Conservation (phyloP, 2,888 invertebrate genomes). For the Tricholauxania praeusta region DNA sequence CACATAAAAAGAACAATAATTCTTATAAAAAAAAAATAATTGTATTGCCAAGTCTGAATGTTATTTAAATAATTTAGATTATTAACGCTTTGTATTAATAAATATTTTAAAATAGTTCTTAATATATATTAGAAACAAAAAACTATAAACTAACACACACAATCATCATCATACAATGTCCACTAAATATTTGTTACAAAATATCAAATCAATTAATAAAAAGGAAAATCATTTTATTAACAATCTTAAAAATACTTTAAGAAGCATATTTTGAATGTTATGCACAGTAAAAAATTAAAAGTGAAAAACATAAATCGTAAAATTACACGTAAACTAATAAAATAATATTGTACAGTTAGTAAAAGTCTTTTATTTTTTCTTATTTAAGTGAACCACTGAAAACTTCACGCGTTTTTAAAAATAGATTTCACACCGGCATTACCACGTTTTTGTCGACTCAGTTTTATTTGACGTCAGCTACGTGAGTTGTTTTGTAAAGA, state of each 20-base stretch:
- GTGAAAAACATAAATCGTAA: conserved; percentile 2
- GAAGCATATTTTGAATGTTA: conserved; percentile 20
- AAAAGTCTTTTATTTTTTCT: not conserved
- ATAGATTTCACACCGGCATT: no score
- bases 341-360: conserved; percentile 39
- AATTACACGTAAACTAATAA: conserved; percentile 14
- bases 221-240: conserved; percentile 6
- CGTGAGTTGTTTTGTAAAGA: no score
- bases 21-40: not conserved
- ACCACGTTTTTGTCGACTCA: no score
- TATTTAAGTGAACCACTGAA: no score
- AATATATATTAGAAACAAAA: not conserved
- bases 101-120: conserved; percentile 22
- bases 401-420: no score
- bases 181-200: conserved; percentile 26
- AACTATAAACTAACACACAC: conserved; percentile 10
- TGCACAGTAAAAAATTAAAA: conserved; percentile 6
- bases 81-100: conserved; percentile 34
- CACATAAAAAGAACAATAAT: conserved; percentile 17
- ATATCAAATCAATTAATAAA: conserved; percentile 9
- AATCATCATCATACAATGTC: conserved; percentile 16
- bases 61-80: conserved; percentile 34
- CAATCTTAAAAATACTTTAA: conserved; percentile 15
- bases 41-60: conserved; percentile 35
- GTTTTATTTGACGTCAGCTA: no score